Percentiles rank a stretch among this genome's conserved stretches.
Conservation (phyloP, 2,113 vertebrate genomes). For the Chloebia gouldiae region DNA sequence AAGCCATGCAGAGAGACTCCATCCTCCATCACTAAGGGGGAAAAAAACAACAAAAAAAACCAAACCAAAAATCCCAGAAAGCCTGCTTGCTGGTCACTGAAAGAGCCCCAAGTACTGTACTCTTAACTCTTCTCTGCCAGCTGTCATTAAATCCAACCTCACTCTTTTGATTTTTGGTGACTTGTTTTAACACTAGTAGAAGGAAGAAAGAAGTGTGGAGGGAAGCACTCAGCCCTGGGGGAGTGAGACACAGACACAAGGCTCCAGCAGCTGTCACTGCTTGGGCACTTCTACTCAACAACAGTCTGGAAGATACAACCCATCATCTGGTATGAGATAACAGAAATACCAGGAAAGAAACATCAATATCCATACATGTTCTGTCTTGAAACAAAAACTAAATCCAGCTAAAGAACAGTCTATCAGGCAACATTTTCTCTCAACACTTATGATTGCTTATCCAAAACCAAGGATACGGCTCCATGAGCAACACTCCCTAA, state of each 20-base stretch:
- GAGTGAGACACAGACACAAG: background rate
- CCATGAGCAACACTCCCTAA: background rate
- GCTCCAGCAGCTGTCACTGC: background rate
- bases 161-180: background rate
- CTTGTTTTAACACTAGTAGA: background rate
- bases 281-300: background rate
- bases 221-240: background rate
- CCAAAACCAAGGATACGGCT: background rate
- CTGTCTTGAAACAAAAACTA: background rate
- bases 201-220: background rate
- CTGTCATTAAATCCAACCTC: background rate
- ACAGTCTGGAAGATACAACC: background rate
- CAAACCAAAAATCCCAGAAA: background rate
- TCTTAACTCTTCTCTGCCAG: background rate
- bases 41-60: background rate
- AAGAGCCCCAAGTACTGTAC: background rate
- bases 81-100: background rate
- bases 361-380: background rate
- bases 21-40: background rate
- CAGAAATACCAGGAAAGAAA: background rate
- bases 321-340: background rate
- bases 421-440: background rate
- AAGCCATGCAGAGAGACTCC: background rate
- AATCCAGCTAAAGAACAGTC: background rate
- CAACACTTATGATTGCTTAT: background rate